Percentiles rank a stretch among this genome's conserved stretches.
Evolutionary conservation across 2,888 invertebrate genomes (phyloP).

Genomic region (Dynastes maya): DNA sequence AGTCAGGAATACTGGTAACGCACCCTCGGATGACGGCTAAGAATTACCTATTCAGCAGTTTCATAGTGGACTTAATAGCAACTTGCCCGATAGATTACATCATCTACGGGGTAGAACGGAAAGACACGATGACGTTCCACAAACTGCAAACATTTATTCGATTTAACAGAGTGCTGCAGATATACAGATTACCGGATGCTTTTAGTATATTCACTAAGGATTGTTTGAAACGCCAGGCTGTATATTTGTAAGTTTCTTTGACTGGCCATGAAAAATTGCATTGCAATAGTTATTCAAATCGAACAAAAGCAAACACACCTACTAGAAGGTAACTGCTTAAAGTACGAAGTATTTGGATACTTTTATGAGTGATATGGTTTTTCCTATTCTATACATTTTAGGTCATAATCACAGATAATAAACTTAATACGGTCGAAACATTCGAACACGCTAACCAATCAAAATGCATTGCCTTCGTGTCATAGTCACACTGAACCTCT

Average conservation of each 20-base stretch:
- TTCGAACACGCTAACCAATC: no score
- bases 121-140: constrained; percentile 18
- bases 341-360: no score
- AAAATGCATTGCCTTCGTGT: no score
- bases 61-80: constrained; percentile 52
- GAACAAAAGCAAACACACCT: no score
- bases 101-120: constrained; percentile 36
- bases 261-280: not conserved
- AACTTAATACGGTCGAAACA: no score
- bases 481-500: no score
- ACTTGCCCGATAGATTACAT: constrained; percentile 49
- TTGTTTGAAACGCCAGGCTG: constrained; percentile 51
- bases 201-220: constrained; percentile 55
- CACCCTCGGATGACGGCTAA: constrained; percentile 54
- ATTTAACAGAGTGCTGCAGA: constrained; percentile 56
- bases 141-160: constrained; percentile 42
- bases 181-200: constrained; percentile 58
- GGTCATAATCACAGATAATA: no score
- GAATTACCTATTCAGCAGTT: constrained; percentile 53
- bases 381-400: no score
- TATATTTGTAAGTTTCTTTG: constrained; percentile 53
- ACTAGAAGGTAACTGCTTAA: no score
- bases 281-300: no score
- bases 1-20: constrained; percentile 53
- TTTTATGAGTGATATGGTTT: no score